Base-by-base conservation (phyloP, 2,113 vertebrate genomes). In the Xiphophorus couchianus region DNA sequence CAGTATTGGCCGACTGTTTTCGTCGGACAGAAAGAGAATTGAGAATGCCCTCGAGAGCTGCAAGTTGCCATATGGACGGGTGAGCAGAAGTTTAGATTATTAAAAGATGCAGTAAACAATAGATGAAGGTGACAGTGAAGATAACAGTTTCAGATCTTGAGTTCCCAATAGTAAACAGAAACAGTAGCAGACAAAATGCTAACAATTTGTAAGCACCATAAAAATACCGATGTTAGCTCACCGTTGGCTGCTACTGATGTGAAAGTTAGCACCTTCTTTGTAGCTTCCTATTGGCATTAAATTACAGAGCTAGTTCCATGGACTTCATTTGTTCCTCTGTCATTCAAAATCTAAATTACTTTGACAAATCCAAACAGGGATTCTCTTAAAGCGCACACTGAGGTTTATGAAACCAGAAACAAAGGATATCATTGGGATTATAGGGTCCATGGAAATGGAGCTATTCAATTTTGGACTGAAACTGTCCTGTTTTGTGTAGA, bases 1-100 rank as follows among this genome's bases (percentile, higher is more conserved):
- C 94, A 99, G 98, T 89, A 95, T 99, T 63, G 96, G 96, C 77
- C 97, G 97, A 69, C 90, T 98, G 91, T 98, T 99, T 86, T 99
- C 98, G 1, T 93, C 97, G 1, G 98, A 99, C 93, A 95, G 97
- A 83, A 99, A 98, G 82, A 93, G 96, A 54, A 96, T 99, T 0
- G 98, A 99, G 90, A 98, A 95, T 0, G 95, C 97, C 0, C 87
- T 99, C 89, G 98, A 99, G 88, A 95, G 91, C 88, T 98, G 97
- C 90, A 95, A 89, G 76, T 96, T 99, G 83, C 97, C 98, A 76
- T 97, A 96, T 67, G 97, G 96, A 85, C 95, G 98, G 96, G 98
- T 99, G 90, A 97, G 61, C 11, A 62, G 30, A 62, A 19, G 0
- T 65, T 63, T 62, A 19, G 28, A 27, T 25, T 35, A 17, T 25